Evolutionary conservation across 1,140 invertebrate genomes (phyloP).

Genomic region (Danaus plexippus): DNA sequence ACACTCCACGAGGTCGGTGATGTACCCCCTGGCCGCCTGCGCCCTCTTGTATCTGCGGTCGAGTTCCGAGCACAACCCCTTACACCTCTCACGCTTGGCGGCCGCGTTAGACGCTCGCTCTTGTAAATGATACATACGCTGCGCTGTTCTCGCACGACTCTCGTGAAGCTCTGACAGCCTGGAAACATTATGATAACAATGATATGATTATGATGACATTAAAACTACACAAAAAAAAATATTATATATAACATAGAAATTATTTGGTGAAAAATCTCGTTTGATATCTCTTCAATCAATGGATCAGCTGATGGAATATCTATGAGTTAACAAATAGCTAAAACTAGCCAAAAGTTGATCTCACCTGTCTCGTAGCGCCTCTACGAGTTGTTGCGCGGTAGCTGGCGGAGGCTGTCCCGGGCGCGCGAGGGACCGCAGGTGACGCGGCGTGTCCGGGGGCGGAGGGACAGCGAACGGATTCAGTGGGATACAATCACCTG

Average conservation of each 20-base stretch:
- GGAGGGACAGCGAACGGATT: conserved; percentile 55
- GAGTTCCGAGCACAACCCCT: conserved; percentile 79
- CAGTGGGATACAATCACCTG: conserved; percentile 39
- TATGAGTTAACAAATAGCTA: no score
- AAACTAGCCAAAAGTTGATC: no score
- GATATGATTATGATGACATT: no score
- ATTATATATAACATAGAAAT: no score
- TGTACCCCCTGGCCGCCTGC: conserved; percentile 96
- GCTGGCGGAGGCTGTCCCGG: conserved; percentile 22
- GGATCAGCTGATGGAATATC: no score
- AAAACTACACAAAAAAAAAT: no score
- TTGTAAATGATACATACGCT: conserved; percentile 34
- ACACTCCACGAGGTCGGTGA: conserved; percentile 97
- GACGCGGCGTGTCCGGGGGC: conserved; percentile 29
- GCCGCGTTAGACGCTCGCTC: conserved; percentile 76
- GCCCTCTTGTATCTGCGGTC: conserved; percentile 85
- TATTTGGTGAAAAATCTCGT: conserved; percentile 1
- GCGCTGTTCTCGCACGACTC: conserved; percentile 15
- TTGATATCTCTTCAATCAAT: no score
- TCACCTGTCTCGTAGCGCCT: conserved; percentile 37
- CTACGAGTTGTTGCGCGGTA: conserved; percentile 34
- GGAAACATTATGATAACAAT: conserved; percentile 3
- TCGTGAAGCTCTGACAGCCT: conserved; percentile 42
- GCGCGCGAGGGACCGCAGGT: conserved; percentile 38
- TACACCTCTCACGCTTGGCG: conserved; percentile 74